A percentile compares a stretch with the other conserved stretches of the same genome.
Evolutionary conservation across 2,113 vertebrate genomes (phyloP).

Genomic region (Laticauda colubrina): DNA sequence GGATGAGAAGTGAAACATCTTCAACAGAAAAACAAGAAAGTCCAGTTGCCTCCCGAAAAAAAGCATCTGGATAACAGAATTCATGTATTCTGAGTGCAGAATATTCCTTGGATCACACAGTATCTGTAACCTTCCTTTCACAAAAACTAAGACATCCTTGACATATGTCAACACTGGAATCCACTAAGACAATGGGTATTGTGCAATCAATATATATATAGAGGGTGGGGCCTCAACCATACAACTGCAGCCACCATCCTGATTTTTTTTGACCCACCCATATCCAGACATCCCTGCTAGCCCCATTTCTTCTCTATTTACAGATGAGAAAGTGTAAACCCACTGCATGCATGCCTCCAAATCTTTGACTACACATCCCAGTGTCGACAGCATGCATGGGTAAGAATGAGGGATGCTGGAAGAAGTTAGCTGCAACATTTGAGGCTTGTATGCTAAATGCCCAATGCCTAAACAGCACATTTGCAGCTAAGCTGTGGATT

Average conservation of each 20-base stretch:
- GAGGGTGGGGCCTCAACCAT: neutral
- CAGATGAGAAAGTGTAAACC: neutral
- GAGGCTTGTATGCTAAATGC: neutral
- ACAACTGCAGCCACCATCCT: neutral
- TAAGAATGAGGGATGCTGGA: neutral
- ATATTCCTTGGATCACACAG: neutral
- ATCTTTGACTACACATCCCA: neutral
- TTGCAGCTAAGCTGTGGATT: neutral
- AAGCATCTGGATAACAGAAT: neutral
- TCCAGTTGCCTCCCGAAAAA: too few species aligned
- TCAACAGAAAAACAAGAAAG: too few species aligned
- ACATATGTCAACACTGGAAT: neutral
- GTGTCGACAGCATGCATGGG: neutral
- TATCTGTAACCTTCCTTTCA: neutral
- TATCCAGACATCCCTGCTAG: neutral
- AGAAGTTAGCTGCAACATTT: neutral
- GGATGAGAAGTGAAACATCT: too few species aligned
- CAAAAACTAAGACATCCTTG: neutral
- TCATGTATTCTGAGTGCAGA: neutral
- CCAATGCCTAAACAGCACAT: neutral
- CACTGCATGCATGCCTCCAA: neutral
- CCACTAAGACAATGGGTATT: neutral
- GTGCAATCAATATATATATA: neutral
- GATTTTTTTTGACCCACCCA: neutral
- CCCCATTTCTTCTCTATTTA: neutral